Evolutionary conservation across 2,888 invertebrate genomes (phyloP), one percentile per base, ranked within the genome.

Genomic region (Drosophila nr. medialis): DNA sequence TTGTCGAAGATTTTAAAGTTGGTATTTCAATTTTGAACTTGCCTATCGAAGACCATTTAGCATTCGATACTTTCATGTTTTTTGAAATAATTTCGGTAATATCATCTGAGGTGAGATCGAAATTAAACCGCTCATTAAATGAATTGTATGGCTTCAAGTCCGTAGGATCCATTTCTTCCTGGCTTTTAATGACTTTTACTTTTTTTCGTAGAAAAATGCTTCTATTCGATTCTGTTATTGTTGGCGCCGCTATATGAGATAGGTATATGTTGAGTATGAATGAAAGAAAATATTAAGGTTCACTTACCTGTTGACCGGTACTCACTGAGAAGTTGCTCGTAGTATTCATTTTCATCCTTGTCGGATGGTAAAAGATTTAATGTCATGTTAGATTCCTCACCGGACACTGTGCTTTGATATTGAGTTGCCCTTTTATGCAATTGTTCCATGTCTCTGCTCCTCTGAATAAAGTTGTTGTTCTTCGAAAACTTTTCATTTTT

Each of bases 121-220:
- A 93, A 68, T 94, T 94, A 8, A 96, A 92, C 92, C 97, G 97
- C 86, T 94, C 94, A 0, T 94, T 93, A 92, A 97, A 97, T 2
- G 96, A 95, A 69, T 84, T 81, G 1, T 32, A 45, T 7, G 72
- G 63, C 8, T 80, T 83, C 0, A 61, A 30, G 8, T 79, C 64
- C 0, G 29, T 10, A 0, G 51, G 27, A 13, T 40, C 18, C 6
- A 40, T 45, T 29, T 60, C 48, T 5, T 30, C 49, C 5, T 55
- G 18, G 13, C 68, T 65, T 13, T 58, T 40, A 2, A 51, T 42
- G 2, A 51, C 45, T 3, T 42, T 21, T 2, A 56, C 48, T n/a
- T 15, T 15, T 24, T n/a, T 49, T 29, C 11, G 36, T 5, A 21
- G 38, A 6, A 30, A 8, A 4, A 36, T 7, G 5, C n/a, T 5